Base-by-base conservation (phyloP, 2,113 vertebrate species). In the western clawed frog (Xenopus tropicalis) region DNA sequence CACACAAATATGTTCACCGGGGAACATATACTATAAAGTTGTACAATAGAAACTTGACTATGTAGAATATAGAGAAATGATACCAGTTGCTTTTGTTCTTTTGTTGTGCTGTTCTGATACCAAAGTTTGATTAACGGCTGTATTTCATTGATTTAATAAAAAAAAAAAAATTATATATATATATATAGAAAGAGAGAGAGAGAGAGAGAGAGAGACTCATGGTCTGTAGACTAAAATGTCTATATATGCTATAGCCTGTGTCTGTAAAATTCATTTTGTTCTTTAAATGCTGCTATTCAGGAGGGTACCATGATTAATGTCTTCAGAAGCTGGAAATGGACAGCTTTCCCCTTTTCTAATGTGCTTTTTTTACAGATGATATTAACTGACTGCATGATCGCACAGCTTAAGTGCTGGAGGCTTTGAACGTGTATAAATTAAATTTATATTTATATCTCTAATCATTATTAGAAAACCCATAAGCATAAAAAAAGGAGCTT, bases 381-480 rank as follows among this genome's bases (percentile, higher is more conserved):
- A 75, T 75, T 75, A 75, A 69, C 58, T 51, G 72, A 74, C 62
- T 74, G 54, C 24, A 67, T 22, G 43, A 74, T 76, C 4, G 48
- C 29, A 20, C 1, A 14, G 73, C 66, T 76, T 76, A 76, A 76
- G 73, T 76, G 73, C 73, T 76, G 17, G 66, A 76, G 73, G 66
- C 73, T 76, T 76, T 76, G 29, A 76, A 52, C 21, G 19, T 75
- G 57, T 69, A 69, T 69, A 69, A 76, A 76, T 76, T 76, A 63
- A 54, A 63, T 76, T 69, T 76, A 76, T 75, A 69, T 69, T 69
- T 75, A 69, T 76, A 76, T 76, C 73, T 76, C 29, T 76, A 76
- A 69, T 76, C 59, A 76, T 69, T 68, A 61, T 76, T 76, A 69
- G 43, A 69, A 76, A 76, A 56, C 59, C 66, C 58, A 76, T 69